Evolutionary conservation across 2,797 vertebrate genomes (phyloP), one percentile per base, ranked within the genome.

Genomic region (Mycteria americana): DNA sequence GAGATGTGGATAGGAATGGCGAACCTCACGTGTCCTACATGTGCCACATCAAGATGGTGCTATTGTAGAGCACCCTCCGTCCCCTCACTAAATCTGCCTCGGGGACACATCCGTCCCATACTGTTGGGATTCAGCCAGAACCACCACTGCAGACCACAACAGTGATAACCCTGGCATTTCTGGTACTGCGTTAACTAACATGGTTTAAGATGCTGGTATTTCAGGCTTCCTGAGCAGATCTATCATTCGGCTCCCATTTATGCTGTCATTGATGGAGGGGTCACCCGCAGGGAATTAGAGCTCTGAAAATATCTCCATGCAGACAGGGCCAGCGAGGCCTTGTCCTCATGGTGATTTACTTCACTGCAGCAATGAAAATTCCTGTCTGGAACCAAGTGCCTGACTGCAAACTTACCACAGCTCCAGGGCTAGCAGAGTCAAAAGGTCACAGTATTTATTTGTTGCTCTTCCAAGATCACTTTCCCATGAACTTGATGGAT

Each of bases 401-500:
- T 95, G 88, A 81, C 93, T 94, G 94, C 94, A 95, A 97, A 96
- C 91, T 95, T 89, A 93, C 83, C 88, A 95, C 95, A 96, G 92
- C 93, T 96, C 78, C 82, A 46, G 95, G 91, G 95, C 94, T 95
- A 85, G 81, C 33, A 63, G 85, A 94, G 96, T 95, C 94, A 92
- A 95, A 96, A 96, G 96, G 97, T 97, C 93, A 91, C 78, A 59
- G 53, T 85, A 94, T 97, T 96, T 97, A 97, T 97, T 97, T 97
- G 94, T 95, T 96, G 88, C 93, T 96, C 64, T 92, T 97, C 95
- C 85, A 94, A 92, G 91, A 96, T 94, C 94, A 94, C 92, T 97
- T 97, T 97, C 97, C 97, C 97, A 97, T 97, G 96, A 97, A 97
- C 96, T 92, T 95, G 85, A 95, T 92, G 85, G 96, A 93, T 95